Conservation (phyloP, 2,797 vertebrate species). For the Myotis myotis region DNA sequence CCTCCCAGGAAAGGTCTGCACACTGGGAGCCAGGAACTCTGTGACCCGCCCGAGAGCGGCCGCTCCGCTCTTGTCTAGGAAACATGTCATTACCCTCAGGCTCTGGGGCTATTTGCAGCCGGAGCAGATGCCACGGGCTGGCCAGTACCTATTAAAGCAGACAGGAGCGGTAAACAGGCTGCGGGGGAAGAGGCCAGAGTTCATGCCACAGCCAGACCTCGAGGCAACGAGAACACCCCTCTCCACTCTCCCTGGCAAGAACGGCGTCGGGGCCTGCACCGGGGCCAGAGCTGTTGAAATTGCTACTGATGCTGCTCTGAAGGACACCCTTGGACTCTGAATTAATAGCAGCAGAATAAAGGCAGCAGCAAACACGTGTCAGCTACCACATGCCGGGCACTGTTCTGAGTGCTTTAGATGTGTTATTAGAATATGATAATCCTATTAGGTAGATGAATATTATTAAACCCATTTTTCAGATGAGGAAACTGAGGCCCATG, state of each 20-base stretch:
- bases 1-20: constrained; percentile 55
- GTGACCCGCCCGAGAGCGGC: constrained; percentile 52
- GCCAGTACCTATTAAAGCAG: constrained; percentile 76
- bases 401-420: background rate
- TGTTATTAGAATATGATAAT: background rate
- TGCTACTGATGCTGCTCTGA: background rate
- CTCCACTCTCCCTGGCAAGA: background rate
- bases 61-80: constrained; percentile 66
- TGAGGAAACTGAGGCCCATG: background rate
- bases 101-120: constrained; percentile 80
- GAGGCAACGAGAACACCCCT: background rate
- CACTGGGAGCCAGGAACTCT: constrained; percentile 56
- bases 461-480: background rate
- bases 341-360: background rate
- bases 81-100: constrained; percentile 76
- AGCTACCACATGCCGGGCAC: no score
- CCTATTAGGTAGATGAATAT: background rate
- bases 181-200: constrained; percentile 67
- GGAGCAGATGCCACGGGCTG: constrained; percentile 69
- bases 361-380: background rate
- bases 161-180: constrained; percentile 59
- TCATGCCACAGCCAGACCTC: constrained; percentile 59
- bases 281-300: background rate
- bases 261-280: background rate
- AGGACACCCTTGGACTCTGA: background rate